Percentiles rank a stretch among this genome's conserved stretches.
Evolutionary conservation across 2,113 vertebrate genomes (phyloP).

Genomic region (Esox niger): DNA sequence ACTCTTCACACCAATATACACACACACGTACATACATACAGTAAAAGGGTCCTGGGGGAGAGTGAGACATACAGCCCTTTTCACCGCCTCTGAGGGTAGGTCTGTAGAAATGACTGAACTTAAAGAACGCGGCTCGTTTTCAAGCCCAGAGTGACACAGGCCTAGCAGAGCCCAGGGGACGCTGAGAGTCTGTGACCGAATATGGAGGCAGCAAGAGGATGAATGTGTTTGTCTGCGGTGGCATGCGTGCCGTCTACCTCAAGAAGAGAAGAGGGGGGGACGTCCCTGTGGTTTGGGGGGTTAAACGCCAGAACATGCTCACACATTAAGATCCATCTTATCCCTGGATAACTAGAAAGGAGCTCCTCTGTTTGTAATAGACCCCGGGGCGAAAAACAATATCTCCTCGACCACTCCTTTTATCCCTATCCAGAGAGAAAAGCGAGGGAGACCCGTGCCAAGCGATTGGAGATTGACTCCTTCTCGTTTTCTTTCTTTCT

Average conservation of each 20-base stretch:
- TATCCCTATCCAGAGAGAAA: slow-evolving; percentile 28
- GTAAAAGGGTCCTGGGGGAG: slow-evolving; percentile 3
- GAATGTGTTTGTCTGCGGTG: slow-evolving; percentile 11
- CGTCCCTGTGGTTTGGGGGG: slow-evolving; percentile 57
- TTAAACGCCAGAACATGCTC: slow-evolving; percentile 70
- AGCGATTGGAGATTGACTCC: not conserved
- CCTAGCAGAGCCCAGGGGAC: slow-evolving; percentile 7
- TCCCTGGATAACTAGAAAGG: slow-evolving; percentile 46
- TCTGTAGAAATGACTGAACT: slow-evolving; percentile 64
- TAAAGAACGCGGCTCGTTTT: slow-evolving; percentile 36
- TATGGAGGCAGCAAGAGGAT: not conserved
- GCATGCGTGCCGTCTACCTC: slow-evolving; percentile 23
- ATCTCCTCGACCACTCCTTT: slow-evolving; percentile 35
- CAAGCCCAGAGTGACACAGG: slow-evolving; percentile 40
- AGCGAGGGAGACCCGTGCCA: slow-evolving; percentile 20
- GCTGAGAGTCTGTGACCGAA: slow-evolving; percentile 27
- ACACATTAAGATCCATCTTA: slow-evolving; percentile 68
- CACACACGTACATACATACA: too few relatives aligned
- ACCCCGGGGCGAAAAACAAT: slow-evolving; percentile 28
- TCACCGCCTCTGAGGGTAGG: slow-evolving; percentile 61
- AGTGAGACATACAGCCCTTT: slow-evolving; percentile 29
- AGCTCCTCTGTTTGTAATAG: slow-evolving; percentile 47
- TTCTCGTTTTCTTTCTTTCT: not conserved
- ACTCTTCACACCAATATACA: too few relatives aligned
- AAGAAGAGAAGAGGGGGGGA: slow-evolving; percentile 2